These are phyloP conservation scores for Leptopilina clavipes DNA, from an alignment of 1,140 invertebrate species.

Conservation along the genomic window DNA sequence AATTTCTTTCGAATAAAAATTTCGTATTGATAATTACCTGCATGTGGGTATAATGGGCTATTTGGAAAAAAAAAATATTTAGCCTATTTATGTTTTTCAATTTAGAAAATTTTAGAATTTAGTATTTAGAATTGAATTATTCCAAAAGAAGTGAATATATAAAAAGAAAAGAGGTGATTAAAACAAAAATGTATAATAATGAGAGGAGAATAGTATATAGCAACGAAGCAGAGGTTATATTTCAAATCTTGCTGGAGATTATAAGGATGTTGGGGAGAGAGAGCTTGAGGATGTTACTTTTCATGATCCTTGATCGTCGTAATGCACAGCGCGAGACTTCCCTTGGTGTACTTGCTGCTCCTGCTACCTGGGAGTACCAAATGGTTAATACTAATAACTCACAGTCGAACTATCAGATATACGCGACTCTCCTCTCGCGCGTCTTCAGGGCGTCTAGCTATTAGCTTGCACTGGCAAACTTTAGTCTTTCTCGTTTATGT, in stretches of 20 bases:
- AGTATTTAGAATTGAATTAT: too few species aligned
- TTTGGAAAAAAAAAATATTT: too few species aligned
- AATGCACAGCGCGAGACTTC: constrained; percentile 11
- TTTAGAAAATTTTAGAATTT: too few species aligned
- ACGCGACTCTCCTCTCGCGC: constrained; percentile 41
- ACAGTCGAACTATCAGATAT: constrained; percentile 59
- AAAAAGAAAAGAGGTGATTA: too few species aligned
- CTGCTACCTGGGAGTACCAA: constrained; percentile 24
- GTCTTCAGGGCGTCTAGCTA: constrained; percentile 46
- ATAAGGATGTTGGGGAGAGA: neutral
- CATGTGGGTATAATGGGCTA: neutral
- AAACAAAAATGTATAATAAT: neutral
- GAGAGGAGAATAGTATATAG: constrained; percentile 16
- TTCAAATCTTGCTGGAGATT: constrained; percentile 2
- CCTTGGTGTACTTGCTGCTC: too few species aligned
- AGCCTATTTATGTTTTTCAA: too few species aligned
- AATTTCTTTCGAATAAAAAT: neutral
- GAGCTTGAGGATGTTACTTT: constrained; percentile 4
- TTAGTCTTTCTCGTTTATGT: constrained; percentile 28
- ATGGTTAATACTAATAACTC: constrained; percentile 54
- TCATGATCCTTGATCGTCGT: constrained; percentile 22
- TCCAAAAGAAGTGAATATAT: too few species aligned
- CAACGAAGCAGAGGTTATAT: constrained; percentile 1
- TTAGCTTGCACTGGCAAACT: constrained; percentile 35
- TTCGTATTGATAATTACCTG: neutral